Evolutionary conservation across 2,113 vertebrate species (phyloP).

Genomic region (Solea solea): DNA sequence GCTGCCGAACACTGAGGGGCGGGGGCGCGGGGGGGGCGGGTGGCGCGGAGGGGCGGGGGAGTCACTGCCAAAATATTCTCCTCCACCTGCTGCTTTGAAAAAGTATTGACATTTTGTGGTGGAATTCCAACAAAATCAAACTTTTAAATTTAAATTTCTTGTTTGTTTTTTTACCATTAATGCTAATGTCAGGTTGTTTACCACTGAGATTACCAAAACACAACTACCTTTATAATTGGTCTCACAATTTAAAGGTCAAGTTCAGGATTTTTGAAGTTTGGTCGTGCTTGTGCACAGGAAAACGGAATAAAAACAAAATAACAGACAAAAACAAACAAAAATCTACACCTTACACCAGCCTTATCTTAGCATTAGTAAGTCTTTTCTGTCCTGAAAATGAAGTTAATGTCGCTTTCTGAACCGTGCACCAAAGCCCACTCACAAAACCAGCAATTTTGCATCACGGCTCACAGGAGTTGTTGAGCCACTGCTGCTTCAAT

Average conservation of each 20-base stretch:
- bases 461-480: no score
- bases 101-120: neutral
- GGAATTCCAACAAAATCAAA: neutral
- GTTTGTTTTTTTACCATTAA: constrained; percentile 15
- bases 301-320: no score
- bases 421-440: no score
- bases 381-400: no score
- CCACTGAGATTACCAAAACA: neutral
- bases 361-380: no score
- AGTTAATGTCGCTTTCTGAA: no score
- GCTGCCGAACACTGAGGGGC: neutral
- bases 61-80: constrained; percentile 7
- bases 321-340: no score
- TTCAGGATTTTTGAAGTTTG: no score
- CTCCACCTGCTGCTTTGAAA: neutral
- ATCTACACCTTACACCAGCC: no score
- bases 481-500: no score
- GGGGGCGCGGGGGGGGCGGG: neutral
- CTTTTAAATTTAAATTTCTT: constrained; percentile 7
- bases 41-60: neutral
- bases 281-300: no score
- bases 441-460: no score
- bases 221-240: constrained; percentile 27
- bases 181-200: constrained; percentile 37
- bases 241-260: constrained; percentile 4